Base-by-base conservation (phyloP, 2,113 vertebrate species). In the Cranoglanis bouderius region DNA sequence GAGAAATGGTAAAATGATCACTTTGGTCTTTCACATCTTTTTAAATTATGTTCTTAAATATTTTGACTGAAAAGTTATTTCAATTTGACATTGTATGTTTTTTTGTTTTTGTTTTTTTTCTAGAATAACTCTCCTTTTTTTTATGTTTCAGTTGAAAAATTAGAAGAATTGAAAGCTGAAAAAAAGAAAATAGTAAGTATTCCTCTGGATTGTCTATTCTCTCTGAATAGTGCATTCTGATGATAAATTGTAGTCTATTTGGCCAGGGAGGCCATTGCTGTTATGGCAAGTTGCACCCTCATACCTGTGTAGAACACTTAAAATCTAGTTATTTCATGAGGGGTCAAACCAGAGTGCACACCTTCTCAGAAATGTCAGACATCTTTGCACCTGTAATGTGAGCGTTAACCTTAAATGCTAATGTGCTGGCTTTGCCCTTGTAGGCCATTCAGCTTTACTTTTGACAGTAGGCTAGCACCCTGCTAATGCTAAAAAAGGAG, bases 101-200 rank as follows among this genome's bases (percentile, higher is more conserved):
- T 85, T n/a, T n/a, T n/a, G n/a, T n/a, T n/a, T n/a, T n/a, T n/a
- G n/a, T n/a, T n/a, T n/a, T n/a, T n/a, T n/a, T n/a, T n/a, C n/a
- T n/a, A n/a, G n/a, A n/a, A 32, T n/a, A 29, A 26, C 35, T 53
- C 26, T 88, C 32, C 18, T 24, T 43, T 70, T 43, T 70, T 9
- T 51, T 89, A 90, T 81, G 88, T 94, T 93, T 93, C 89, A 99
- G 98, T 97, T 97, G 97, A 98, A 90, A 98, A 97, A 0, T 93
- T 99, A 91, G 97, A 98, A 92, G 97, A 98, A 90, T 95, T 99
- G 91, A 99, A 97, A 94, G 94, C 92, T 90, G 96, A 98, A 93
- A 99, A 98, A 96, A 97, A 96, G 93, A 99, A 98, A 97, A 99
- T 99, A 93, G 98, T 99, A 96, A 98, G 98, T 97, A 93, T 91